Percentiles rank a stretch among this genome's conserved stretches.
Conservation (phyloP, 2,888 invertebrate species). For the Rutpela maculata region DNA sequence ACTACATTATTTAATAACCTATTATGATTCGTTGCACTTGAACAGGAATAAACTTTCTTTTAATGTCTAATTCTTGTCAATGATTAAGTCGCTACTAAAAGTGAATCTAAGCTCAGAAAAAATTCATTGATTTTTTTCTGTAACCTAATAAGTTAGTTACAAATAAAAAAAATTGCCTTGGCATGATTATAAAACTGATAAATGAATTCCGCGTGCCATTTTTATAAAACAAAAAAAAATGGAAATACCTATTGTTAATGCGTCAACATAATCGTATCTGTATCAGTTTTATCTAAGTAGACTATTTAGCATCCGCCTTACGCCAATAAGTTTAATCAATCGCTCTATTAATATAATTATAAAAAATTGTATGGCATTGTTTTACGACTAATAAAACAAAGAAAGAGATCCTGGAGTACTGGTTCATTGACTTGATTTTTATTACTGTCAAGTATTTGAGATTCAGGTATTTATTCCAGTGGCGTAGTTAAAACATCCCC, state of each 20-base stretch:
- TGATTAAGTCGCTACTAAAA: neutral
- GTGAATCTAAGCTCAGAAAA: neutral
- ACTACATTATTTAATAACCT: neutral
- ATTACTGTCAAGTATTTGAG: neutral
- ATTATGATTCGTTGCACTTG: neutral
- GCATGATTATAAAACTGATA: constrained; percentile 9
- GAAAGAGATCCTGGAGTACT: constrained; percentile 35
- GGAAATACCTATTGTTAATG: constrained; percentile 31
- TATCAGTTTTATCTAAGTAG: constrained; percentile 20
- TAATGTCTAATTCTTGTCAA: neutral
- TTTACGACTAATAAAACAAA: neutral
- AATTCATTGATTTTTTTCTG: neutral
- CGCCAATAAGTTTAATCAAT: constrained; percentile 12
- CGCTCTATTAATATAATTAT: neutral
- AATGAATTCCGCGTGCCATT: constrained; percentile 31
- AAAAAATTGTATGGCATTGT: constrained; percentile 28
- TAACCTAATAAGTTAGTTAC: neutral
- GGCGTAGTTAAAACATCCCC: neutral
- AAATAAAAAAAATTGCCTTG: constrained; percentile 7
- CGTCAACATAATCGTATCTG: constrained; percentile 31
- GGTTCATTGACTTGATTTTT: constrained; percentile 25
- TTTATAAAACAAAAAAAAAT: constrained; percentile 5
- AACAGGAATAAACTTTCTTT: neutral
- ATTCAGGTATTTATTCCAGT: neutral
- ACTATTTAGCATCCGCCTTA: constrained; percentile 33